These are phyloP conservation scores for Scopus umbretta DNA, from an alignment of 2,113 vertebrate genomes.

Conservation along the genomic window DNA sequence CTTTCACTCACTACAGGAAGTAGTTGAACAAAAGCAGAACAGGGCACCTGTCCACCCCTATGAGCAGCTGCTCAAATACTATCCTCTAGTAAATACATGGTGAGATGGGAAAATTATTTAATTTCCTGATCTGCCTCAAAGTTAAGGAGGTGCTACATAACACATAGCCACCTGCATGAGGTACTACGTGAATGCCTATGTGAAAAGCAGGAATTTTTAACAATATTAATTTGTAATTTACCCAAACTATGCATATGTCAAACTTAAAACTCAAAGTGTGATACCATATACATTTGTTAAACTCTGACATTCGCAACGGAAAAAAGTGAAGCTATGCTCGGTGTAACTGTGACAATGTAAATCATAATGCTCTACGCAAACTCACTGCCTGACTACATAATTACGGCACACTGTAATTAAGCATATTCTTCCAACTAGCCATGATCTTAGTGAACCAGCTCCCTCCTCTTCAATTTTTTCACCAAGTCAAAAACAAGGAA, in stretches of 20 bases:
- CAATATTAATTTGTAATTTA: background rate
- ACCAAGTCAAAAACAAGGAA: background rate
- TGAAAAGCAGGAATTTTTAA: background rate
- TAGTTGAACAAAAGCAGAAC: background rate
- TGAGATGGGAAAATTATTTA: conserved; percentile 2
- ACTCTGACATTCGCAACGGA: background rate
- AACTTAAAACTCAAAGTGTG: background rate
- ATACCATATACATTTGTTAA: background rate
- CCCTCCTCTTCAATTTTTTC: background rate
- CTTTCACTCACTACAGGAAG: background rate
- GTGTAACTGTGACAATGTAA: background rate
- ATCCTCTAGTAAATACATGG: background rate
- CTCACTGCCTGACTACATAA: background rate
- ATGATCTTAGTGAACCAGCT: background rate
- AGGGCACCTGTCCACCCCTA: background rate
- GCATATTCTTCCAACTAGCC: background rate
- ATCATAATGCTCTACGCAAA: background rate
- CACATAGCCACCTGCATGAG: background rate
- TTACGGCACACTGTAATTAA: background rate
- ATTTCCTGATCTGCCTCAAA: conserved; percentile 41
- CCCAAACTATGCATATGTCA: background rate
- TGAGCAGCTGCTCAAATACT: background rate
- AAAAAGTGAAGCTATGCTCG: background rate
- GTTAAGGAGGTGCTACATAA: conserved; percentile 27
- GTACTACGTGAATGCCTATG: background rate